Base-by-base conservation (phyloP, 2,888 invertebrate genomes). In the Chymomyza amoena region DNA sequence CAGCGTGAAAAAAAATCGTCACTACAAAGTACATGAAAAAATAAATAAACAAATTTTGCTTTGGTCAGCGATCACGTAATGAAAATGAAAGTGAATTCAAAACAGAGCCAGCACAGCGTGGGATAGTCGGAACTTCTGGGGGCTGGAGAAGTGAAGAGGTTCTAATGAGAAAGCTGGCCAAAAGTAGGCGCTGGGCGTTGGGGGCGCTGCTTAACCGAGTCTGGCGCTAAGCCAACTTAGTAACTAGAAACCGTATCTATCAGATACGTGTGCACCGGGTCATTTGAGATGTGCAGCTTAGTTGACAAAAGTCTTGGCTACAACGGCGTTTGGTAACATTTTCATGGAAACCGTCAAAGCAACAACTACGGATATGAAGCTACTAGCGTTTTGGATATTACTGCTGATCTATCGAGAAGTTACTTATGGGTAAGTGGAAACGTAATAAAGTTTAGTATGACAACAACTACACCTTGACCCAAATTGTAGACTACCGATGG, bases 111-210 rank as follows among this genome's bases (percentile, higher is more conserved):
- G 45, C 45, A 36, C 67, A 72, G 64, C 70, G 54, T 64, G 28
- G 57, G 71, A 54, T 54, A 59, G 32, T 9, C 6, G 10, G 66
- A 59, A 69, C 68, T n/a, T 36, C 39, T 50, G 64, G 68, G n/a
- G 10, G 13, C 13, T 13, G 1, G 28, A 50, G 69, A 61, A 52
- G 36, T 54, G 56, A 64, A 28, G 63, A 61, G 57, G 75, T 82
- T 83, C 88, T 83, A 83, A 85, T 80, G 69, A 78, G 82, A 83
- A 83, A 83, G 84, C 84, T 78, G 81, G 72, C 68, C 72, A 64
- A 70, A 82, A 51, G 10, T 57, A 32, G 32, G 28, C 57, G 15
- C 25, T 5, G 54, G 6, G 15, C 18, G 20, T 32, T 25, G 6
- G 60, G 39, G 32, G 7, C 9, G 25, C 3, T 18, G 61, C 4